phyloP scores from a whole-genome alignment of 2,797 vertebrate genomes.

The Leptatherina wallacei region DNA sequence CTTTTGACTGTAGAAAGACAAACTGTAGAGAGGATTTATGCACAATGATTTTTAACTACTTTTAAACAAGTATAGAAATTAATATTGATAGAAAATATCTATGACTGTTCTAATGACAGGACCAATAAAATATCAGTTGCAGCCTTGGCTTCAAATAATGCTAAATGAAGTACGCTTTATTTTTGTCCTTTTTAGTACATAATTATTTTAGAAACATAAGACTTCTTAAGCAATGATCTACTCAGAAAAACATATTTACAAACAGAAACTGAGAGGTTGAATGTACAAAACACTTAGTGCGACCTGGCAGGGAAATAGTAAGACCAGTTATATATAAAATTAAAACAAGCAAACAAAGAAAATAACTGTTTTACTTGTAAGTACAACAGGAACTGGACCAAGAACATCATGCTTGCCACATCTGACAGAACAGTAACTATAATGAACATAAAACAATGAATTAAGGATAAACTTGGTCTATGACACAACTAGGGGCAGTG shows the following conservation, averaged over 20 bases:
- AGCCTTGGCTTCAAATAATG: conserved; percentile 81
- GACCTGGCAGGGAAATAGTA: conserved; percentile 67
- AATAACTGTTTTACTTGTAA: conserved; percentile 40
- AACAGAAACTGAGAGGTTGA: conserved; percentile 76
- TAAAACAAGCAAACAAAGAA: conserved; percentile 40
- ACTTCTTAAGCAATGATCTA: conserved; percentile 86
- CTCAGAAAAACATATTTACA: conserved; percentile 86
- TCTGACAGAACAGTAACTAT: conserved; percentile 54
- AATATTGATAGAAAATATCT: conserved; percentile 83
- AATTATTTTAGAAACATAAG: conserved; percentile 86
- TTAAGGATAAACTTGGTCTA: conserved; percentile 50
- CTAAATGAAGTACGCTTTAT: conserved; percentile 88
- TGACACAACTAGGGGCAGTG: conserved; percentile 54
- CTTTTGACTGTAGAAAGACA: conserved; percentile 82
- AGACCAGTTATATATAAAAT: conserved; percentile 67
- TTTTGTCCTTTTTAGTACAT: conserved; percentile 89
- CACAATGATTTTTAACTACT: conserved; percentile 85
- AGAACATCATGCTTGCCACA: conserved; percentile 49
- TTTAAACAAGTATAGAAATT: conserved; percentile 86
- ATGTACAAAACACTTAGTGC: conserved; percentile 82
- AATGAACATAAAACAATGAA: conserved; percentile 66
- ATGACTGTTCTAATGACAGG: conserved; percentile 81
- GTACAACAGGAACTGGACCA: conserved; percentile 56
- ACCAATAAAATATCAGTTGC: conserved; percentile 82
- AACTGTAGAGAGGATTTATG: conserved; percentile 80